Base-by-base conservation (phyloP, 2,113 vertebrate species). In the Caretta caretta region DNA sequence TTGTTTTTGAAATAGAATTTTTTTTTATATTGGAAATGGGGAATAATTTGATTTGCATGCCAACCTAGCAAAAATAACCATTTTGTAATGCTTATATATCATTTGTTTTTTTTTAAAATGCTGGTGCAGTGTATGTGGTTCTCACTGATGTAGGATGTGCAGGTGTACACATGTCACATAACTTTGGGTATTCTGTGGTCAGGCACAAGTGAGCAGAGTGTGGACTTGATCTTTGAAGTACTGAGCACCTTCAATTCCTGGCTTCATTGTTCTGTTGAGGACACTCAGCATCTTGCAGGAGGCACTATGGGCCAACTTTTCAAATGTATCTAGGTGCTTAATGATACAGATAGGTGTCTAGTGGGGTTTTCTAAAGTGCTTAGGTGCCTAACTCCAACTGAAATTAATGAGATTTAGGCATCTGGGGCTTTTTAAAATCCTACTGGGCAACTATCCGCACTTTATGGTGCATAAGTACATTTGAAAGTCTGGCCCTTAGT, bases 151-250 rank as follows among this genome's bases (percentile, higher is more conserved):
- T 49, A 1, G 14, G 10, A 13, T 0, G 1, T 49, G 38, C 20
- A 31, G 5, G 3, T 10, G 10, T 38, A 7, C 51, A 50, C 14
- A 75, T 4, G 0, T 12, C 81, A 27, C 1, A 0, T 88, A 0
- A 16, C 59, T 19, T 17, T 90, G 12, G 10, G 5, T 87, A 0
- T 3, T 80, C 20, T 50, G 5, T 92, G 12, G 46, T 42, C 27
- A 56, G 38, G 53, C 27, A 54, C 4, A 87, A 76, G 38, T 4
- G 6, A 54, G 38, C 8, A 72, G 49, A 90, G 84, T 22, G 1
- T 10, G 2, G 6, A 35, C 19, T 13, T 69, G 25, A 57, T 42
- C 2, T 75, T 1, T 38, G 27, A 50, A 20, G 16, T 93, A n/a
- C 48, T 3, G n/a, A 69, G 7, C 0, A 0, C 49, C 38, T 72